Base-by-base conservation (phyloP, 2,797 vertebrate genomes). In the Anableps anableps region DNA sequence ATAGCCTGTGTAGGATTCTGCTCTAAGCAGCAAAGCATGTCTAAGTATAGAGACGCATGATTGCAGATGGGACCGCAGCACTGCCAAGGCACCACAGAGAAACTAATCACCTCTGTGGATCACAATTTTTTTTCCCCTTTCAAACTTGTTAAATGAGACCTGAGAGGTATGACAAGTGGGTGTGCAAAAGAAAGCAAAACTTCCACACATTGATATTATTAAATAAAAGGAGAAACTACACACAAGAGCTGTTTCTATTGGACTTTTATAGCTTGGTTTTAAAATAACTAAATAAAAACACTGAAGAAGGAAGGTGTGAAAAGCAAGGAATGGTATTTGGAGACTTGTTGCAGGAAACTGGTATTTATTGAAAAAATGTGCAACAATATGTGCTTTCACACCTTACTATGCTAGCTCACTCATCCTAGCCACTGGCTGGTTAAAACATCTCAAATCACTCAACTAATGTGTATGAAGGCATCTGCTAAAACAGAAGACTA, bases 141-240 rank as follows among this genome's bases (percentile, higher is more conserved):
- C 84, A 74, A 79, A 88, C 80, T 89, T 86, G 88, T 87, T 88
- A 92, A 90, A 92, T 83, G 82, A 91, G 88, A 91, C 86, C 90
- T 84, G 83, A 85, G 87, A 88, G 80, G 86, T 85, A 82, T 31
- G 90, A 85, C 36, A 79, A 89, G 90, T 90, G 91, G 91, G 92
- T 51, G 91, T 55, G 76, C 77, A 16, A 83, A 66, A 73, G 79
- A 80, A 89, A 85, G 86, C 68, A 78, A 83, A 77, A 85, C 80
- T 79, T 85, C 76, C 83, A 85, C 88, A 81, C 80, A 21, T 78
- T 89, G 80, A 85, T 83, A 89, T 89, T 76, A 88, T 91, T 80
- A 89, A 87, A 92, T 87, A 83, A 89, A 82, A 86, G 53, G 17
- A 81, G 85, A 77, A 85, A 80, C 50, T 83, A 79, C 73, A 53